Evolutionary conservation across 2,113 vertebrate genomes (phyloP).

Genomic region (Dinomys branickii): DNA sequence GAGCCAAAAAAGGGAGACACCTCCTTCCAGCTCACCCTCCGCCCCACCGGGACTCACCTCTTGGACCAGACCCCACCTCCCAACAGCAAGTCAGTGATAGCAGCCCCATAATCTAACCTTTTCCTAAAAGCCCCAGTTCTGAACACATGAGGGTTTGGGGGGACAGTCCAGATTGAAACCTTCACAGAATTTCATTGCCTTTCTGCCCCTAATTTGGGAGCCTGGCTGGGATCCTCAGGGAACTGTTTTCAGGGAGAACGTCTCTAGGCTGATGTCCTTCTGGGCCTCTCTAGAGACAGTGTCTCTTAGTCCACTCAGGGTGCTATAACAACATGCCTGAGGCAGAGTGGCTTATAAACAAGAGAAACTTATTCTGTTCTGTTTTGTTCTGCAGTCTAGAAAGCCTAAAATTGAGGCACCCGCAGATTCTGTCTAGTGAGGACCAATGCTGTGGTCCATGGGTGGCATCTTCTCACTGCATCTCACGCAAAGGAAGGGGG

Average conservation of each 20-base stretch:
- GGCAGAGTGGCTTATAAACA: background rate
- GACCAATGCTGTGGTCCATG: background rate
- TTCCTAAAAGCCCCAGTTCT: no score
- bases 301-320: background rate
- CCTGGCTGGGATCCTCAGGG: background rate
- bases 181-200: background rate
- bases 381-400: background rate
- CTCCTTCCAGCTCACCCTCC: background rate
- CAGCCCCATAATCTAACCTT: no score
- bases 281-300: background rate
- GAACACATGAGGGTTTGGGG: no score
- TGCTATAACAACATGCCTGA: background rate
- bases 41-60: background rate
- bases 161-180: no score
- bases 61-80: background rate
- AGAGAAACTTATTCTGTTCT: background rate
- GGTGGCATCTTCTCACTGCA: background rate
- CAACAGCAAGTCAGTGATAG: no score
- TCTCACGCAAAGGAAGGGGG: background rate
- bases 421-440: background rate
- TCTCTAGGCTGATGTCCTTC: background rate
- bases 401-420: background rate
- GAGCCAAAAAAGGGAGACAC: background rate
- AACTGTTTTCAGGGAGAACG: background rate
- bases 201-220: background rate